A percentile compares a stretch with the other conserved stretches of the same genome.
Evolutionary conservation across 2,113 vertebrate genomes (phyloP).

Genomic region (Hippocampus abdominalis): DNA sequence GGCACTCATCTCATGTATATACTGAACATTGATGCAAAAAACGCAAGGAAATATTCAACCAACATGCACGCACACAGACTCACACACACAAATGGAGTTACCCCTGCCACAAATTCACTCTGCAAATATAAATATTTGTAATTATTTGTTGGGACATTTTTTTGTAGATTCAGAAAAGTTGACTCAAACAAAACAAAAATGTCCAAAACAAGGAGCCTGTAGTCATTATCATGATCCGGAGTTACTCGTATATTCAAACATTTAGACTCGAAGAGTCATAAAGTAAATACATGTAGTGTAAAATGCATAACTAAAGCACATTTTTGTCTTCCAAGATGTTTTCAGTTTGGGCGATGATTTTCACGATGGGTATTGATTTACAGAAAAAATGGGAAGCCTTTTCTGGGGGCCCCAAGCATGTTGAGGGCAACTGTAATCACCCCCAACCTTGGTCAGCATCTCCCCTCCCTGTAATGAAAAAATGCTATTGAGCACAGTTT

Average conservation of each 20-base stretch:
- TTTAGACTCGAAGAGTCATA: background rate
- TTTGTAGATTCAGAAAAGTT: background rate
- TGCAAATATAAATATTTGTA: background rate
- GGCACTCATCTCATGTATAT: too few species aligned
- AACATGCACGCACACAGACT: background rate
- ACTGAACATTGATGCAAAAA: background rate
- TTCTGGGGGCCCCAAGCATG: too few species aligned
- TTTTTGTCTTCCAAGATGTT: background rate
- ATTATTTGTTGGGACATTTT: background rate
- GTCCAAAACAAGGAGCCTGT: background rate
- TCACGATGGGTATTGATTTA: too few species aligned
- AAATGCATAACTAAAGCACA: background rate
- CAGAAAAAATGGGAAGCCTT: too few species aligned
- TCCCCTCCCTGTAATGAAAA: too few species aligned
- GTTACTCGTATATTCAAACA: background rate
- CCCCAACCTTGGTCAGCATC: too few species aligned
- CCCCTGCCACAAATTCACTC: background rate
- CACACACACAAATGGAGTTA: background rate
- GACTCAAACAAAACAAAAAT: background rate
- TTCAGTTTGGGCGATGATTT: background rate
- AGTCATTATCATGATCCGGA: background rate
- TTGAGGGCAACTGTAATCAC: too few species aligned
- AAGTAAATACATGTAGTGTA: background rate
- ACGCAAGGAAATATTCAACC: slow-evolving; percentile 5
- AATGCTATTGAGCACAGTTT: too few species aligned